Evolutionary conservation across 1,140 invertebrate genomes (phyloP).

Genomic region (Lordiphosa clarofinis): DNA sequence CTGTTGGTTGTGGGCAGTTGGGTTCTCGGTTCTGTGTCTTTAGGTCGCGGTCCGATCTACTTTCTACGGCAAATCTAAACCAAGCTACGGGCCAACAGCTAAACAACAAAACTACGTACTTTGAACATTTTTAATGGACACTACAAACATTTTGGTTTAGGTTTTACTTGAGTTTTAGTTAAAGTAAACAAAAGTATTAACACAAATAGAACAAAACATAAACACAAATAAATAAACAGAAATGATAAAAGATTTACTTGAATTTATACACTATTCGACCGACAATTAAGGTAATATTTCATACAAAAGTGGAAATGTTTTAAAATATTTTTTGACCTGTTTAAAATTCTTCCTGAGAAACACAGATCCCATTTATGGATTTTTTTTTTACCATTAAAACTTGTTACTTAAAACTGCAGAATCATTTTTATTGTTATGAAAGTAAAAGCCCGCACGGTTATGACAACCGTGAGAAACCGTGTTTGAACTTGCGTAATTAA

Average conservation of each 20-base stretch:
- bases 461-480: too few relatives aligned
- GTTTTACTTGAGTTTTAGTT: slow-evolving; percentile 21
- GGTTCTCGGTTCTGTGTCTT: not conserved
- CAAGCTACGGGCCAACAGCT: slow-evolving; percentile 67
- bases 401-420: too few relatives aligned
- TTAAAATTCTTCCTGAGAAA: too few relatives aligned
- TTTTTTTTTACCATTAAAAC: too few relatives aligned
- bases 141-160: slow-evolving; percentile 40
- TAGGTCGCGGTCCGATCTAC: slow-evolving; percentile 29
- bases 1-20: slow-evolving; percentile 47
- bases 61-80: slow-evolving; percentile 50
- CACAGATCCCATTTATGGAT: too few relatives aligned
- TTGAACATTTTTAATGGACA: slow-evolving; percentile 28
- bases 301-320: too few relatives aligned
- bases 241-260: slow-evolving; percentile 4
- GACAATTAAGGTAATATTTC: not conserved
- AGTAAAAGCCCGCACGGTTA: too few relatives aligned
- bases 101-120: slow-evolving; percentile 74
- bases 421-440: too few relatives aligned
- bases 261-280: not conserved
- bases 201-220: slow-evolving; percentile 1
- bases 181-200: slow-evolving; percentile 32
- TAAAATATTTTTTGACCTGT: too few relatives aligned
- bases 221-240: slow-evolving; percentile 10
- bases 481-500: too few relatives aligned